Evolutionary conservation across 2,888 invertebrate genomes (phyloP), one percentile per base, ranked within the genome.

Genomic region (Nezara viridula): DNA sequence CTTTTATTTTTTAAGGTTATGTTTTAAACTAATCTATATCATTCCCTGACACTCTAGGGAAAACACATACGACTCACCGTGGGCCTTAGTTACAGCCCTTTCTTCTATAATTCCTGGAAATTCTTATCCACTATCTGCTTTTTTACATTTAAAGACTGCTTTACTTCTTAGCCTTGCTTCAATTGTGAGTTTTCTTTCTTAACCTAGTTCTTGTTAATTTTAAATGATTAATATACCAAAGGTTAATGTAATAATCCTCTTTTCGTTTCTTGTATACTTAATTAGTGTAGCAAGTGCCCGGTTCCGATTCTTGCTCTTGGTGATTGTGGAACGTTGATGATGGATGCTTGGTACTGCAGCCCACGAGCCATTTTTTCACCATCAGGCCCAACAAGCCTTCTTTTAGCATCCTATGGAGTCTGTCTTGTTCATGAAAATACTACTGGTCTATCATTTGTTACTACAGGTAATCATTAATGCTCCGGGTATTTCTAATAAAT

Each of bases 81-180:
- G 90, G 90, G 90, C 90, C 37, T 73, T 91, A 9, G 90, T 90
- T 10, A 90, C 90, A 44, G 92, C 93, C 0, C 90, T 94, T 60
- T 92, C 93, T 32, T 92, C 93, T 1, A 93, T 93, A 90, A 91
- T 94, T 50, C 92, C 92, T 66, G 92, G 92, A 88, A 92, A 92
- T 7, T 91, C 92, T 9, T 92, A 93, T 60, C 94, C 94, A 7
- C 92, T 93, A 92, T 92, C 93, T 86, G 93, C 93, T 55, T 93
- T 92, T 91, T 92, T 93, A 0, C 92, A 93, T 90, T 91, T 94
- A 0, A 94, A 94, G 91, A 92, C 93, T 91, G 92, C 92, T 14
- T 91, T 94, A 21, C 91, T 94, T 32, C 91, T 93, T 9, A 94
- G 94, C 90, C 91, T 94, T 40, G 93, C 92, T 21, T 93, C 93